Evolutionary conservation across 2,888 invertebrate species (phyloP), one percentile per base, ranked within the genome.

Genomic region (Tetrapedia diversipes): DNA sequence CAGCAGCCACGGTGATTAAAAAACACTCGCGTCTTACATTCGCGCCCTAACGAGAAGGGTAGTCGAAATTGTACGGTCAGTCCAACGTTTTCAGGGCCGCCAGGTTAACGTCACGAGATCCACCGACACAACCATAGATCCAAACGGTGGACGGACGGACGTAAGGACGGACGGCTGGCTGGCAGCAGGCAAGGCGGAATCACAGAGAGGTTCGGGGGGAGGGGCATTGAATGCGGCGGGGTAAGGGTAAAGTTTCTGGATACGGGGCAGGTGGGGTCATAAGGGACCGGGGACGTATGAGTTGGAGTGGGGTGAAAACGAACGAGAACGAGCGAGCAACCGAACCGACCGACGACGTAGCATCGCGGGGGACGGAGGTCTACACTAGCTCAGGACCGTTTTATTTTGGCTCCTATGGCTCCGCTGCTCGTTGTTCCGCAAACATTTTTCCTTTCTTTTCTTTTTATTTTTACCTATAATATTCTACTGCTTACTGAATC

Each of bases 41-140:
- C 84, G 83, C 84, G 79, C 74, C 74, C 84, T 80, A 76, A 81
- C 82, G 84, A 63, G 27, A 84, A 80, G 82, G 84, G 84, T 84
- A 73, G 86, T 79, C 84, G 79, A 82, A 84, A 76, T 78, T 78
- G 85, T 76, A 79, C 84, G 86, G 79, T 82, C 84, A 80, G 80
- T 82, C 84, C 82, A 82, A 82, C 86, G 85, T 89, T 90, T 91
- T 91, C 90, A 91, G 91, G 91, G 91, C 91, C 91, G 91, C 88
- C 90, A 88, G 91, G 91, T 91, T 90, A 91, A 91, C 91, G 90
- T 90, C 90, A 89, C 89, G 88, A 85, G 84, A 84, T 86, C 82
- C 86, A 87, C 86, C 81, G 81, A 86, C 88, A 86, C 85, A 86
- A 85, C 82, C 87, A 86, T 83, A 87, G 78, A 88, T 87, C 86